Conservation (phyloP, 2,797 vertebrate genomes). For the Myotis vivesi region DNA sequence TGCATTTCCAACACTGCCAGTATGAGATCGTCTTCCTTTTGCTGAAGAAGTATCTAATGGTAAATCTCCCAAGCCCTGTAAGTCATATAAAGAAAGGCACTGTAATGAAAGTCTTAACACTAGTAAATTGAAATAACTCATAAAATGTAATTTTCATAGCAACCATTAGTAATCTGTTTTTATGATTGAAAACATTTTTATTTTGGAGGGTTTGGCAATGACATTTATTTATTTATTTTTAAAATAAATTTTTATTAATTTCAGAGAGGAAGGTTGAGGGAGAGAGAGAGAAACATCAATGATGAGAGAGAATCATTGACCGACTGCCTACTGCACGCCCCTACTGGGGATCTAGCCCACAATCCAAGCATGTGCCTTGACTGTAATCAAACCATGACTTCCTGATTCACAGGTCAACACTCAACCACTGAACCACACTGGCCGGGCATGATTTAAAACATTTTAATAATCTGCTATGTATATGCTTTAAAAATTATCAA, state of each 20-base stretch:
- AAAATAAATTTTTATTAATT: not conserved
- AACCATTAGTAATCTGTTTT: not conserved
- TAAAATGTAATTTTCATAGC: constrained; percentile 27
- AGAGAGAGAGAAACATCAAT: not conserved
- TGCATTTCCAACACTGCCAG: constrained; percentile 85
- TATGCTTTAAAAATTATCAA: not conserved
- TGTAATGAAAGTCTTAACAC: constrained; percentile 21
- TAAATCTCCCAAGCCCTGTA: constrained; percentile 93
- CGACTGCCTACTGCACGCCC: not conserved
- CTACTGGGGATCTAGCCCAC: not conserved
- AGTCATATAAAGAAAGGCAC: not conserved
- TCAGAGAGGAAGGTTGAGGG: not conserved
- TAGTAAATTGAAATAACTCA: constrained; percentile 35
- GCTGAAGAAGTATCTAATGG: constrained; percentile 91
- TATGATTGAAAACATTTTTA: not conserved
- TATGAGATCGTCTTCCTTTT: constrained; percentile 90
- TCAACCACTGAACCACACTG: not conserved
- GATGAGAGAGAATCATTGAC: not conserved
- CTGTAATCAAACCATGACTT: not conserved
- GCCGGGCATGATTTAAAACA: not conserved
- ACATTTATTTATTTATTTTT: not conserved
- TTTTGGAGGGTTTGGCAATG: not conserved
- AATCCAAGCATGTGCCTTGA: not conserved
- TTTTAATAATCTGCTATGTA: constrained; percentile 33
- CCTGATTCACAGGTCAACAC: not conserved